Base-by-base conservation (phyloP, 1,140 invertebrate species). In the Brachionus manjavacas region DNA sequence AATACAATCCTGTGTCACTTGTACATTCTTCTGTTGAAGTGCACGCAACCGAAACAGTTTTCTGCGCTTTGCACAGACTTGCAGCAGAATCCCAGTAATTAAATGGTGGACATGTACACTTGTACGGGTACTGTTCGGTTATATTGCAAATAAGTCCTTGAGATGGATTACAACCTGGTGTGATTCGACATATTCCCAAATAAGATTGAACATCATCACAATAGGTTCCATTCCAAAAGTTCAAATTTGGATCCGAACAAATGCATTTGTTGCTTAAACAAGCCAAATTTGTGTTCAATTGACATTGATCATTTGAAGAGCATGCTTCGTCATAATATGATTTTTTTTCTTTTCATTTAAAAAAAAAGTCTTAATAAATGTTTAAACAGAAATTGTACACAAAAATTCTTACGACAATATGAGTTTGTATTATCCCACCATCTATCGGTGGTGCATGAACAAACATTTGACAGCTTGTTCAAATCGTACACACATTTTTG, bases 161-260 rank as follows among this genome's bases (percentile, higher is more conserved):
- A 8, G 23, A 55, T 31, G 76, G 76, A n/a, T 49, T 46, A 60
- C 76, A 79, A 6, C 25, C 39, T 79, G 46, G 12, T 49, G 41
- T 79, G 3, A 39, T 28, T 31, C 43, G 25, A 20, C 76, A 79
- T 28, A 12, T 49, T n/a, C 76, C 76, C 76, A 55, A 12, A n/a
- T 49, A 79, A 14, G 46, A 28, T 60, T 79, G 76, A 55, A 79
- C 76, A 31, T 14, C 20, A 12, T 28, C 76, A 79, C 76, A 79
- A 60, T 49, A 79, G 0, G 76, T 79, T 14, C 76, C 76, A 60
- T 79, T 79, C 76, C 76, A 79, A 35, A 35, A 79, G 7, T 14
- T 14, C 43, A 60, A 14, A 35, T 79, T 79, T 25, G 76, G 43
- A 52, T 79, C 76, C 2, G 76, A 79, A 16, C 76, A 79, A 35